A percentile compares a stretch with the other conserved stretches of the same genome.
Evolutionary conservation across 2,113 vertebrate genomes (phyloP).

Genomic region (Macaca nemestrina): DNA sequence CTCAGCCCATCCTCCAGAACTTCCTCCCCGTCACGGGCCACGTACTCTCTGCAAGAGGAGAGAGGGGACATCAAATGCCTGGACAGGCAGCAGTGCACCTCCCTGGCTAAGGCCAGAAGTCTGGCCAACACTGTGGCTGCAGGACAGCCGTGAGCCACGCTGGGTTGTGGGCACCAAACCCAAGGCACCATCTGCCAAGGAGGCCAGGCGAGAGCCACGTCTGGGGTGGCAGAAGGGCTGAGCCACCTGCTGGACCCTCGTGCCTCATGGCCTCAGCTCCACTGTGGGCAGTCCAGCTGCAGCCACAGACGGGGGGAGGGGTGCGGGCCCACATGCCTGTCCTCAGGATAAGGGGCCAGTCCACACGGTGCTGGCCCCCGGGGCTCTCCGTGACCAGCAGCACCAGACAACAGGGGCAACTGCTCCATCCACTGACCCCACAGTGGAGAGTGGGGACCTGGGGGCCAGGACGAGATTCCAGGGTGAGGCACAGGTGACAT

Average conservation of each 20-base stretch:
- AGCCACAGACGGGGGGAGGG: too few relatives aligned
- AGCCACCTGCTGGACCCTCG: neutral
- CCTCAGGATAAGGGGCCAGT: fast-evolving
- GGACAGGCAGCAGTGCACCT: neutral
- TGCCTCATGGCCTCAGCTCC: fast-evolving
- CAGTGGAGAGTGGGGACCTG: neutral
- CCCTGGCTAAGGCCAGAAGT: fast-evolving
- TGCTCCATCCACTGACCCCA: neutral
- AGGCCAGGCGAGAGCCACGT: fast-evolving
- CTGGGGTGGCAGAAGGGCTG: fast-evolving
- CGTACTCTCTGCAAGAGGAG: too few relatives aligned
- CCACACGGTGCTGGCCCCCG: neutral
- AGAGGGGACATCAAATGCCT: neutral
- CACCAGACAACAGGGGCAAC: fast-evolving
- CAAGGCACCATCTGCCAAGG: neutral
- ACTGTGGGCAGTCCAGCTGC: fast-evolving
- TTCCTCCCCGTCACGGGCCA: neutral
- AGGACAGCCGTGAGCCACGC: neutral
- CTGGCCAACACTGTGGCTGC: fast-evolving
- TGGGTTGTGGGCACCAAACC: neutral
- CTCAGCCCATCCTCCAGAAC: neutral
- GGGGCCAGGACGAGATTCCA: fast-evolving
- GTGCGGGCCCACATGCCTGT: neutral
- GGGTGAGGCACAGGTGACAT: neutral
- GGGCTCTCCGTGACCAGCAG: too few relatives aligned